Base-by-base conservation (phyloP, 2,113 vertebrate genomes). In the Cyanoderma ruficeps region DNA sequence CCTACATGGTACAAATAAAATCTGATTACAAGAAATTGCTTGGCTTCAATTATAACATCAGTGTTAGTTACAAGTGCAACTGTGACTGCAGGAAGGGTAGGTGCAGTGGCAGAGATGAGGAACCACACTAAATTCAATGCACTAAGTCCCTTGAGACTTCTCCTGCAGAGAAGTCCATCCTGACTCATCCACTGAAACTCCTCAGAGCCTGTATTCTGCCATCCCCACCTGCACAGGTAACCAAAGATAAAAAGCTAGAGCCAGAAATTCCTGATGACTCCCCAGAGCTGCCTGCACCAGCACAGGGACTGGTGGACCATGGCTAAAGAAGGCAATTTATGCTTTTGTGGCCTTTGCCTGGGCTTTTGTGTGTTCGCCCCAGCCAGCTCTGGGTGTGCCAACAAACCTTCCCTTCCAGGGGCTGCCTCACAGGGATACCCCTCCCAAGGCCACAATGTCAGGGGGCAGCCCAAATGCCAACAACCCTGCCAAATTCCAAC, bases 381-480 rank as follows among this genome's bases (percentile, higher is more conserved):
- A 75, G 46, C 6, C 52, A 80, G 31, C 41, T 88, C 84, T 64
- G 15, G 6, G 7, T 4, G 7, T 55, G 47, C 39, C 46, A 86
- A 47, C 8, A 71, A 83, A 71, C 19, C 15, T n/a, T 12, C 28
- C 39, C 30, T 68, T 80, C 80, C 28, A 0, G 6, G 49, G 23
- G n/a, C 67, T 64, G 15, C 89, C 63, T 14, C 42, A 72, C 33
- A 53, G 7, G 8, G n/a, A 52, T 21, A 39, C 25, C 44, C 57
- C 42, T 67, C 19, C 31, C 46, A 44, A 9, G 2, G 7, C 27
- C 30, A 15, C 0, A 0, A 6, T 3, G 15, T 7, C 16, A 39
- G n/a, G 21, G 20, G 37, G 8, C 30, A 61, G 39, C 42, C 76
- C 5, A 11, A 31, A 87, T 39, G 24, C 37, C 64, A 92, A 44